Evolutionary conservation across 92 coral and sea anemone genomes (phyloP), one percentile per base, ranked within the genome.

Genomic region (Scolanthus callimorphus): DNA sequence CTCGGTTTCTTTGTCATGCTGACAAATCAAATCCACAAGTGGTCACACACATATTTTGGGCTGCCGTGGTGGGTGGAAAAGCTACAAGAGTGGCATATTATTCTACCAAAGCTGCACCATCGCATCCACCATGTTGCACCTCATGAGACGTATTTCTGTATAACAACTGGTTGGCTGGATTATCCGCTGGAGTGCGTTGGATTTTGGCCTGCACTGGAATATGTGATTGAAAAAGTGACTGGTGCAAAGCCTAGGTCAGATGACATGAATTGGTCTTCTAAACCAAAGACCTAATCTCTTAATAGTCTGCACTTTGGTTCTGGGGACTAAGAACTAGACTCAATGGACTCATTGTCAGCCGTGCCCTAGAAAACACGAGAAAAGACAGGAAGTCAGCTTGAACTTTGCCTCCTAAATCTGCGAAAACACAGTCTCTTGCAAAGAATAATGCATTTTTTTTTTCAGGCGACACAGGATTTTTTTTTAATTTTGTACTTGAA

Each of bases 1-100:
- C 74, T 92, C 13, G 92, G 86, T 0, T 60, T 88, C 51, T 92
- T 88, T 80, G 96, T 84, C 43, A 84, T 85, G 48, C 62, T 92
- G 45, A 92, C 98, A 0, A 92, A 92, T 52, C 98, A 92, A 60
- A 76, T 92, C 63, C 98, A 92, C 63, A 92, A 92, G 64, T 92
- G 98, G 98, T 92, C 98, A 0, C 98, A 92, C 41, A 92, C 96
- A 0, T 92, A 92, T 61, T 92, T 84, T 73, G 98, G 98, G 0
- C 67, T 89, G 34, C 98, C 98, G 0, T 65, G 80, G 59, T 92
- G 98, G 98, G 98, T 92, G 34, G 85, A 79, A 50, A 77, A 80
- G 50, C 71, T 92, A 1, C 98, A 92, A 70, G 84, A 84, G 21
- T 92, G 88, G 85, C 88, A 84, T 41, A 65, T 92, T 4, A 92